Evolutionary conservation across 2,888 invertebrate species (phyloP).

Genomic region (Dasypolia templi): DNA sequence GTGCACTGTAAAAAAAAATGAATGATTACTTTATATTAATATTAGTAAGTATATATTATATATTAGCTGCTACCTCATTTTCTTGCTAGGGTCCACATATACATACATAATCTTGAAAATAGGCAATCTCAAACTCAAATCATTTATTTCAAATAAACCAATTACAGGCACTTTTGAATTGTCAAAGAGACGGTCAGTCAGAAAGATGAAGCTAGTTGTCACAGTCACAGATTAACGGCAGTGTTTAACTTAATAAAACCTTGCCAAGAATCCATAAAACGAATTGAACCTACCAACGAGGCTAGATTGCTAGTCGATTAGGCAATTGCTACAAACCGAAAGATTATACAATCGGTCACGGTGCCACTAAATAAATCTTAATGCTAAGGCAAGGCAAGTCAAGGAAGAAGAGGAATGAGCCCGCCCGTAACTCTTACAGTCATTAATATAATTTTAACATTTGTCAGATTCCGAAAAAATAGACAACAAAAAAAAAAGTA

Average conservation of each 20-base stretch:
- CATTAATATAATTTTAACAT: not conserved
- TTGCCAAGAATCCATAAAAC: conserved; percentile 15
- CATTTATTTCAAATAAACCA: too few species aligned
- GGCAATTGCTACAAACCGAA: not conserved
- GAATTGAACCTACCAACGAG: conserved; percentile 5
- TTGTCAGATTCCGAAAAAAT: not conserved
- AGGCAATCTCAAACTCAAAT: too few species aligned
- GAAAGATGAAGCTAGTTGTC: too few species aligned
- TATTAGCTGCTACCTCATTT: not conserved
- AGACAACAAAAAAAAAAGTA: not conserved
- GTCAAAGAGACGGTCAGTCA: too few species aligned
- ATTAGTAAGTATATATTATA: not conserved
- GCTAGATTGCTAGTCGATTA: not conserved
- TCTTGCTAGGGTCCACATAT: not conserved
- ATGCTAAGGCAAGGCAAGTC: not conserved
- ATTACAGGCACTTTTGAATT: too few species aligned
- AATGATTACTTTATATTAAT: not conserved
- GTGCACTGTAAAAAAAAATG: conserved; percentile 55
- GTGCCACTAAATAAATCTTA: not conserved
- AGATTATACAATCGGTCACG: not conserved
- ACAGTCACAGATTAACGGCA: too few species aligned
- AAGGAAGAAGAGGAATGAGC: not conserved
- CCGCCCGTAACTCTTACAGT: not conserved
- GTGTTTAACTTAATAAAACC: conserved; percentile 2
- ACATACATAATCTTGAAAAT: not conserved